Evolutionary conservation across 2,113 vertebrate species (phyloP), one percentile per base, ranked within the genome.

Genomic region (Amphiprion percula): DNA sequence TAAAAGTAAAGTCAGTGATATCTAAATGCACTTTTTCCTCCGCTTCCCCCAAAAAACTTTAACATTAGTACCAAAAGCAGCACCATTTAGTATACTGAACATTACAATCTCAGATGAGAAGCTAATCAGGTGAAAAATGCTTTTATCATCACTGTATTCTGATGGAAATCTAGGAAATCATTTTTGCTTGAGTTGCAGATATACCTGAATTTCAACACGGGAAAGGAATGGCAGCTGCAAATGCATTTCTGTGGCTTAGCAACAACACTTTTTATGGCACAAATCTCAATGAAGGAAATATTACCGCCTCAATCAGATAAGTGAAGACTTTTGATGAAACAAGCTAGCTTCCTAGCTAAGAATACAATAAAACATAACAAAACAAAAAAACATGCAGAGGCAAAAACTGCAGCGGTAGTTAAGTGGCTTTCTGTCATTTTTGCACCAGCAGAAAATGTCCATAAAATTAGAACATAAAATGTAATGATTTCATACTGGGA

Each of bases 401-500:
- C 77, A 86, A 77, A 77, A 59, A 54, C 76, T 75, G 79, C 80
- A 82, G 76, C 66, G 80, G 79, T 74, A 49, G 58, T 75, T 56
- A 82, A 81, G 89, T 88, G 83, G 50, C 74, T 84, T 83, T 80
- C 41, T 80, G 70, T 82, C 60, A 61, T 81, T 87, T 87, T 88
- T 86, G 84, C 73, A 87, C 82, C 83, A 83, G 77, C 80, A 77
- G 63, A 87, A 68, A 82, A 85, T 66, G 74, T 88, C 82, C 76
- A 82, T 85, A 79, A 52, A 85, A 84, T 76, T 49, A 39, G 73
- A 88, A 76, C 69, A 80, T 82, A 83, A 84, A 90, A 86, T 88
- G 89, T 84, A 86, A 74, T 79, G 72, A 79, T 91, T 83, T 90
- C 80, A 84, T 90, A 89, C 56, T 80, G 78, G 82, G 65, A 87